Conservation (phyloP, 1,140 invertebrate species). For the Leptopilina boulardi region DNA sequence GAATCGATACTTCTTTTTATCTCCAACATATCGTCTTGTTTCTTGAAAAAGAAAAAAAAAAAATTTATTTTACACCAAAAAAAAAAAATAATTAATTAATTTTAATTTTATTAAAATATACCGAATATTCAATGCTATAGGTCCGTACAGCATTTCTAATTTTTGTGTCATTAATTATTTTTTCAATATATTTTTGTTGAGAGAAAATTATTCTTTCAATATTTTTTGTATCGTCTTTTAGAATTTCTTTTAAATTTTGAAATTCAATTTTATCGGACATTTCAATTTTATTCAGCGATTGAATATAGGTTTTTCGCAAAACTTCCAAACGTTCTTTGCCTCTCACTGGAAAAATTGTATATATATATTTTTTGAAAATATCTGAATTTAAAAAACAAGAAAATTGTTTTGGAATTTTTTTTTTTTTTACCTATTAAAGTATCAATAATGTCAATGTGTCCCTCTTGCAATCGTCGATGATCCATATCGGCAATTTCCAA, state of each 20-base stretch:
- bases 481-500: slow-evolving; percentile 83
- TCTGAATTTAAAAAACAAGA: too few relatives aligned
- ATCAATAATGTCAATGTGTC: slow-evolving; percentile 82
- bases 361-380: slow-evolving; percentile 28
- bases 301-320: slow-evolving; percentile 76
- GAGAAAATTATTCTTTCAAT: slow-evolving; percentile 60
- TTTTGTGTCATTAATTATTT: slow-evolving; percentile 57
- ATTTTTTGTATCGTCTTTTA: slow-evolving; percentile 52
- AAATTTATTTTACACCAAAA: slow-evolving; percentile 36
- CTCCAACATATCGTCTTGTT: slow-evolving; percentile 56
- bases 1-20: slow-evolving; percentile 46
- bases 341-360: slow-evolving; percentile 66
- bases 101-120: slow-evolving; percentile 49
- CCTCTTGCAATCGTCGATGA: slow-evolving; percentile 81
- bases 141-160: slow-evolving; percentile 65
- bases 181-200: slow-evolving; percentile 54
- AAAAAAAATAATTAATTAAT: slow-evolving; percentile 24
- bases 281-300: slow-evolving; percentile 62
- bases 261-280: slow-evolving; percentile 57
- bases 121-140: slow-evolving; percentile 62
- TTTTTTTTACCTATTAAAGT: slow-evolving; percentile 79
- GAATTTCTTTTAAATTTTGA: slow-evolving; percentile 47
- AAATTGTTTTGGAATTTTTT: slow-evolving; percentile 28
- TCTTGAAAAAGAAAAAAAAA: slow-evolving; percentile 53
- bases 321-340: slow-evolving; percentile 75